phyloP scores from a whole-genome alignment of 2,113 vertebrate species.

The Seriola aureovittata region DNA sequence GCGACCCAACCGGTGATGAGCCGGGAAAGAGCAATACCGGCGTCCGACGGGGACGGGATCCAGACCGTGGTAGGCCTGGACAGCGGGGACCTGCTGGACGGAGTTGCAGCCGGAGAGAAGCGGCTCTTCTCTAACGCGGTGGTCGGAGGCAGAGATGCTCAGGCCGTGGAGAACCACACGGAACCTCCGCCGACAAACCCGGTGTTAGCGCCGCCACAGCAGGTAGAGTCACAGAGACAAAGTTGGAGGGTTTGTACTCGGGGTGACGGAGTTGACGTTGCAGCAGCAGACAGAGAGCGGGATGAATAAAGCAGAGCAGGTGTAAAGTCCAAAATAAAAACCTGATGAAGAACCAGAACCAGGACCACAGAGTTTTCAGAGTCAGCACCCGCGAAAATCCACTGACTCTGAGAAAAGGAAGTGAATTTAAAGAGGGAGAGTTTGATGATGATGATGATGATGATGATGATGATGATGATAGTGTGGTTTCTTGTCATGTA shows the following conservation, averaged over 20 bases:
- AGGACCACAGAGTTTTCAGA: too few species aligned
- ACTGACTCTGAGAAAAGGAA: not conserved
- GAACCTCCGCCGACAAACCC: conserved; percentile 82
- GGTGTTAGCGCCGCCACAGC: conserved; percentile 67
- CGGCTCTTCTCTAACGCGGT: conserved; percentile 83
- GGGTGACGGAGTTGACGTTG: too few species aligned
- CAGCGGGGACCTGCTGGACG: conserved; percentile 79
- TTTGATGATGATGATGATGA: not conserved
- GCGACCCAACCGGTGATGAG: conserved; percentile 84
- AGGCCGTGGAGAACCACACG: conserved; percentile 83
- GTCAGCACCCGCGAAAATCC: not conserved
- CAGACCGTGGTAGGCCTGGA: conserved; percentile 83
- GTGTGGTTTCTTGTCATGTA: not conserved
- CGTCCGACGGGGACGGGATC: conserved; percentile 65
- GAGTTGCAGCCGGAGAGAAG: conserved; percentile 79
- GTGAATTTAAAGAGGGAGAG: not conserved
- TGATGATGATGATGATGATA: not conserved
- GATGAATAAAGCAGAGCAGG: too few species aligned
- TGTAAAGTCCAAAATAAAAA: too few species aligned
- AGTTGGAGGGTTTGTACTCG: not conserved
- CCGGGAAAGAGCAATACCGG: conserved; percentile 83
- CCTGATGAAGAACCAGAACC: too few species aligned
- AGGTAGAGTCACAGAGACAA: conserved; percentile 53
- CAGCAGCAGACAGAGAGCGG: too few species aligned
- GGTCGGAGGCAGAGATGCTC: conserved; percentile 83